Conservation (phyloP, 2,797 vertebrate species). For the Anniella stebbinsi region DNA sequence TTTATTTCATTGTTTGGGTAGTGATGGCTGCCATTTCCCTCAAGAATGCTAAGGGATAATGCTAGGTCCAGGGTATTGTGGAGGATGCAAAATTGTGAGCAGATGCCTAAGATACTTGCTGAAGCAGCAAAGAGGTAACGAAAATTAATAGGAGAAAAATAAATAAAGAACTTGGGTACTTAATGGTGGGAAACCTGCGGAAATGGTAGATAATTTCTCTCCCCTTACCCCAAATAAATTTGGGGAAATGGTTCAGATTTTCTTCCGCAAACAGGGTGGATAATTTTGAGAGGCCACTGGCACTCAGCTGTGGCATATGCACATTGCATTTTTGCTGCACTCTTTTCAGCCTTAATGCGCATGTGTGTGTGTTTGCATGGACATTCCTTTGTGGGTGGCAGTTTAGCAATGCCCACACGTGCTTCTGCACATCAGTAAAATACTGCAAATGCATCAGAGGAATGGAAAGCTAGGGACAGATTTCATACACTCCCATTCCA, state of each 20-base stretch:
- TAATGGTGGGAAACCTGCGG: background rate
- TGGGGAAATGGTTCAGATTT: no score
- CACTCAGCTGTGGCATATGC: no score
- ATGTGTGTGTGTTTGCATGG: no score
- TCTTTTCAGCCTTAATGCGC: no score
- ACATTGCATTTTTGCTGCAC: no score
- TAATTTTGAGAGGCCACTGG: no score
- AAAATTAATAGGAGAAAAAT: background rate
- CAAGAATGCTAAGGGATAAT: background rate
- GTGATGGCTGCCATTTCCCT: background rate
- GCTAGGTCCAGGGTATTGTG: background rate
- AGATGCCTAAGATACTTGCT: background rate
- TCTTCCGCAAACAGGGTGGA: no score
- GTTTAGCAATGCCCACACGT: background rate
- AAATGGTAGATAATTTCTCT: background rate
- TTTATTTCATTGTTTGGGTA: background rate
- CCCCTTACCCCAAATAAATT: background rate
- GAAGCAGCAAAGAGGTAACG: background rate
- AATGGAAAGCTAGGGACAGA: background rate
- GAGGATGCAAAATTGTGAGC: background rate
- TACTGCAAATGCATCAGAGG: background rate
- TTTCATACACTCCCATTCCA: background rate
- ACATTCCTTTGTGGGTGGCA: no score
- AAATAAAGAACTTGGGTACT: background rate
- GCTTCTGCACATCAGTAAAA: background rate